Base-by-base conservation (phyloP, 2,113 vertebrate genomes). In the Sinocyclocheilus rhinocerous region DNA sequence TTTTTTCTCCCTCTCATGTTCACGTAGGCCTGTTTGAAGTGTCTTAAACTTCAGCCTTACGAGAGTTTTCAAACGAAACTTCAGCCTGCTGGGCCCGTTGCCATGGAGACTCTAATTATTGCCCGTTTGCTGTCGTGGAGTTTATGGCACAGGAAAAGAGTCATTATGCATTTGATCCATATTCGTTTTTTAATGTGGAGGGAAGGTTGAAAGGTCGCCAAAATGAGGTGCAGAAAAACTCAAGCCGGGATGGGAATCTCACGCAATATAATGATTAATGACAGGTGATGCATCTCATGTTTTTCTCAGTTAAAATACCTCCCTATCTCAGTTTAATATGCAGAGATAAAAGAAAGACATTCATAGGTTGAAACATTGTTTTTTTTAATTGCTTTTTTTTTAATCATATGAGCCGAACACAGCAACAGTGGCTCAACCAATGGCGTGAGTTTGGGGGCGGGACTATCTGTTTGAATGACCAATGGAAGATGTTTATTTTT, bases 91-190 rank as follows among this genome's bases (percentile, higher is more conserved):
- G 76, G 81, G 86, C 81, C 78, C 20, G 8, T 87, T 61, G 85
- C 83, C 83, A 55, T 85, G 69, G 85, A 78, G 61, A 79, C 79
- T 75, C 83, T 87, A 87, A 88, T 87, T 83, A 86, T 79, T 24
- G 61, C 50, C 15, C 78, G 69, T 88, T 67, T 39, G 79, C 82
- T 85, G 89, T 65, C 78, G 50, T 82, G 72, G 87, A 52, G 77
- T 90, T 90, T 90, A 87, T 33, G 39, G 87, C 72, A 81, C 83
- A 88, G 89, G 87, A 90, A 90, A 76, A 83, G 79, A 87, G 75
- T 86, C 87, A 87, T 90, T 88, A 88, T 85, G 85, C 65, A 42
- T 85, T 87, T 79, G 52, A 76, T 90, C 65, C 78, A 36, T 90
- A 73, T 85, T 84, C 48, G 50, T 85, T 72, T 89, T 85, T 61